Base-by-base conservation (phyloP, 2,113 vertebrate species). In the Equus przewalskii region DNA sequence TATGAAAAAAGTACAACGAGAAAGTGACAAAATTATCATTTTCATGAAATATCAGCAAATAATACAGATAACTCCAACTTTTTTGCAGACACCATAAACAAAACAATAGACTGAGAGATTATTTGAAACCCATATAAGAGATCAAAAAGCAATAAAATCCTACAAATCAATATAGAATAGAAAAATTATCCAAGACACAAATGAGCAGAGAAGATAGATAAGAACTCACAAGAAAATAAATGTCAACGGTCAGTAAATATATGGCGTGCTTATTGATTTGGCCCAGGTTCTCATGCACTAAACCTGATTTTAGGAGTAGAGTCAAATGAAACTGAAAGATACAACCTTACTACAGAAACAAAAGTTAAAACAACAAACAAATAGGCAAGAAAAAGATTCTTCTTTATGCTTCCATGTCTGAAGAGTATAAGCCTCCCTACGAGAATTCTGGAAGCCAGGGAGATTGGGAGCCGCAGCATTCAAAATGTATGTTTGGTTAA, bases 1-100 rank as follows among this genome's bases (percentile, higher is more conserved):
- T 62, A 49, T n/a, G 16, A 14, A 75, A 87, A 75, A 87, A 28
- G 44, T 26, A 56, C 0, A 10, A 6, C 28, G 5, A 76, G 18
- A 93, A 91, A 87, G 54, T 82, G 12, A 60, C 58, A 69, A 96
- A 78, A 83, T 83, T 36, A 60, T 26, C 41, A 89, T 85, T 69
- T 96, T 82, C 16, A 58, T 91, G 84, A 95, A 60, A 72, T 78
- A 67, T 46, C 7, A 82, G 28, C 22, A 91, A 84, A 46, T 30
- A 89, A 76, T 82, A 80, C 5, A 81, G 73, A 58, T n/a, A 89
- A 85, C 18, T 19, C 24, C 21, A 85, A 72, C 9, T 70, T 65
- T 64, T 89, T 65, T 78, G 9, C 33, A 62, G 30, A 85, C 4
- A 41, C 28, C 56, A 79, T 85, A 72, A 84, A 82, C 72, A 76